Evolutionary conservation across 1,140 invertebrate species (phyloP).

Genomic region (Gryllus bimaculatus): DNA sequence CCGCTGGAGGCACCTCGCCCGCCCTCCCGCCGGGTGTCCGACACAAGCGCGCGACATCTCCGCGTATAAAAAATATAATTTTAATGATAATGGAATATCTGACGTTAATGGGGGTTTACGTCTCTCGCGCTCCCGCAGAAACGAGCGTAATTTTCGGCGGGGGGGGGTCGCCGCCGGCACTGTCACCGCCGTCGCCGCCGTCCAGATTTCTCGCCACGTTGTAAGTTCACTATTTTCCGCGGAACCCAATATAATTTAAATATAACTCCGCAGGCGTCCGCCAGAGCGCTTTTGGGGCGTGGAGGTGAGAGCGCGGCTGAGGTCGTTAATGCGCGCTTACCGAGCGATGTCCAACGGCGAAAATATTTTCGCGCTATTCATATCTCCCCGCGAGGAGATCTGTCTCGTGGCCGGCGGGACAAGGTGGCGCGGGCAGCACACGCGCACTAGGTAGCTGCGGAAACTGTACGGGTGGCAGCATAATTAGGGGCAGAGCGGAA

Average conservation of each 20-base stretch:
- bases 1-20: background rate
- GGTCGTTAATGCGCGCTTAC: background rate
- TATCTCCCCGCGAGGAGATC: background rate
- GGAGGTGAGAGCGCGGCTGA: no score
- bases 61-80: background rate
- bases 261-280: background rate
- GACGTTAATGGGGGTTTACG: background rate
- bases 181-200: background rate
- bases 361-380: background rate
- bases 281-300: background rate
- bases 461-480: no score
- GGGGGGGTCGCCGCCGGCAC: no score
- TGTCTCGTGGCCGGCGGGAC: background rate
- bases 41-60: background rate
- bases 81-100: constrained; percentile 6
- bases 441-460: no score
- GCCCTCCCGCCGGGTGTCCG: background rate
- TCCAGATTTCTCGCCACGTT: constrained; percentile 3
- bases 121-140: background rate
- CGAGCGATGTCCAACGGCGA: background rate
- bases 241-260: constrained; percentile 1
- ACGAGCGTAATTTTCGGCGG: background rate
- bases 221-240: background rate
- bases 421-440: no score
- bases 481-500: no score